phyloP scores from a whole-genome alignment of 2,888 invertebrate genomes.

The Drosophila borborema region DNA sequence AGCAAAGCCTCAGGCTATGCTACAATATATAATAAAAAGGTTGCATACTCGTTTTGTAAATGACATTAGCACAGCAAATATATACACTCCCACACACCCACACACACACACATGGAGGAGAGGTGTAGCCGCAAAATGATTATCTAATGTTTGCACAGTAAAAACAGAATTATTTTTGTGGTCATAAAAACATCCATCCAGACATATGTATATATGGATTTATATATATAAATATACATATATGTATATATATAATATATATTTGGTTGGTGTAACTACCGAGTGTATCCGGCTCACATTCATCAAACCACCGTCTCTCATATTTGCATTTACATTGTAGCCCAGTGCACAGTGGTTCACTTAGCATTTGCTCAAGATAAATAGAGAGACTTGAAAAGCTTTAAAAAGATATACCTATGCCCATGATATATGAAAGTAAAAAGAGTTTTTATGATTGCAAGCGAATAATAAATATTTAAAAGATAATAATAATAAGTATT shows the following conservation, averaged over 20 bases:
- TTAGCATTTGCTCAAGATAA: background rate
- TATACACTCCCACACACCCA: conserved; percentile 7
- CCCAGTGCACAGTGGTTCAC: conserved; percentile 50
- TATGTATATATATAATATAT: background rate
- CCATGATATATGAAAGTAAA: no score
- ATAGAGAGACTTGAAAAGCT: background rate
- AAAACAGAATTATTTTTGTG: conserved; percentile 75
- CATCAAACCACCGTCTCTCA: conserved; percentile 55
- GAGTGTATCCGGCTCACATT: conserved; percentile 58
- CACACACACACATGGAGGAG: conserved; percentile 4
- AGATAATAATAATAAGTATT: no score
- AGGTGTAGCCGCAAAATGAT: conserved; percentile 63
- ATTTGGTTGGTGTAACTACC: conserved; percentile 36
- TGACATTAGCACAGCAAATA: conserved; percentile 38
- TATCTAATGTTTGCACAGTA: conserved; percentile 79
- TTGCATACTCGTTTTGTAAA: conserved; percentile 40
- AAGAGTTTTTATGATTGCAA: no score
- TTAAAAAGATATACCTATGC: background rate
- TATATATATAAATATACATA: background rate
- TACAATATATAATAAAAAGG: conserved; percentile 28
- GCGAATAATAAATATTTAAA: no score
- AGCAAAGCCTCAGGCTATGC: conserved; percentile 50
- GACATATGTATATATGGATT: conserved; percentile 10
- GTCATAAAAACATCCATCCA: conserved; percentile 60
- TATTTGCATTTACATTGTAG: conserved; percentile 66